These are phyloP conservation scores for Cherax quadricarinatus DNA, from an alignment of 1,140 invertebrate species.

Conservation along the genomic window DNA sequence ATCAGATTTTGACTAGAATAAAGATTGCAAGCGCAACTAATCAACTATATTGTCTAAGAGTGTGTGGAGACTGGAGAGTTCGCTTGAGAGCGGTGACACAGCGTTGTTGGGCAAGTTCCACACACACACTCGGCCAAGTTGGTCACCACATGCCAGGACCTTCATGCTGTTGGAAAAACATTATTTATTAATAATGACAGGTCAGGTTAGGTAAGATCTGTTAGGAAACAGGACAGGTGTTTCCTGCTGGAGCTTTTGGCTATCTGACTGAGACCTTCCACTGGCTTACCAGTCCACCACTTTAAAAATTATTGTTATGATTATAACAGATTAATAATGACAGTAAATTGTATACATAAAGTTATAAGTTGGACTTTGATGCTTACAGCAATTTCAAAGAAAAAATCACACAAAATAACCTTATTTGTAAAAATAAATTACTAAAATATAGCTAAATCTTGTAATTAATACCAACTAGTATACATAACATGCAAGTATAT, in stretches of 20 bases:
- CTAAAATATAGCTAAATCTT: too few relatives aligned
- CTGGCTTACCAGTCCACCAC: too few relatives aligned
- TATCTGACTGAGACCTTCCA: too few relatives aligned
- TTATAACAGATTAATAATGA: background rate
- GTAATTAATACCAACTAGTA: too few relatives aligned
- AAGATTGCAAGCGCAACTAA: background rate
- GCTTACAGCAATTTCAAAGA: too few relatives aligned
- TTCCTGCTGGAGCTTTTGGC: too few relatives aligned
- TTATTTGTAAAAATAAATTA: too few relatives aligned
- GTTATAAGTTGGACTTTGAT: background rate
- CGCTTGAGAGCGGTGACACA: constrained; percentile 61
- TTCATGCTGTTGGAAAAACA: constrained; percentile 14
- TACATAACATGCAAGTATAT: too few relatives aligned
- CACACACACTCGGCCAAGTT: constrained; percentile 58
- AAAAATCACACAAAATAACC: too few relatives aligned
- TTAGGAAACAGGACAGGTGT: background rate
- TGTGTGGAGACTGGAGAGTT: constrained; percentile 16
- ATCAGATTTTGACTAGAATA: too few relatives aligned
- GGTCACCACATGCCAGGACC: constrained; percentile 60
- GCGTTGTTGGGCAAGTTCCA: constrained; percentile 66
- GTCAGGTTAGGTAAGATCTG: background rate
- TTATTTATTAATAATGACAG: background rate
- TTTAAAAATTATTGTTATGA: background rate
- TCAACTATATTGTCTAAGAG: constrained; percentile 29
- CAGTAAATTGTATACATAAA: background rate